Percentiles rank a stretch among this genome's conserved stretches.
These are phyloP conservation scores for Microcebus lehilahytsara DNA, from an alignment of 2,113 vertebrate species.

Conservation along the genomic window DNA sequence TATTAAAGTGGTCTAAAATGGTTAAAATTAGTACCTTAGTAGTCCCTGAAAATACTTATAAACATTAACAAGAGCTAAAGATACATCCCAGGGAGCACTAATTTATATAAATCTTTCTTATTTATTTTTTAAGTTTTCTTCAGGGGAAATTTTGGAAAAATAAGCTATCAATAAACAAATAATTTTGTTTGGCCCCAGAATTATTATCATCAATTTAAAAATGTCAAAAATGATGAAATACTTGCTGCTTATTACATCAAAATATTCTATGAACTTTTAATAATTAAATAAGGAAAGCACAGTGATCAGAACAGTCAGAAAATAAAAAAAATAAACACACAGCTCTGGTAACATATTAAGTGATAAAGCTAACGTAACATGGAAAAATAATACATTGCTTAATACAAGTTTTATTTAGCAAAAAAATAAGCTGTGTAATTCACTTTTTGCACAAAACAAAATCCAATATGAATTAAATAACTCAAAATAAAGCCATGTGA, in stretches of 20 bases:
- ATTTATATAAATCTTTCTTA: not conserved
- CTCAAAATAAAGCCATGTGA: not conserved
- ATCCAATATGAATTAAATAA: not conserved
- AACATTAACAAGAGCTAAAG: not conserved
- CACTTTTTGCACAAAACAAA: not conserved
- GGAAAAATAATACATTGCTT: not conserved
- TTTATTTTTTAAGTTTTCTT: not conserved
- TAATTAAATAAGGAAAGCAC: not conserved
- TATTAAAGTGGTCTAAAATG: not conserved
- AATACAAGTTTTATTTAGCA: not conserved
- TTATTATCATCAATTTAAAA: not conserved
- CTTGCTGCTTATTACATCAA: not conserved
- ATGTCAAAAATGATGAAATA: not conserved
- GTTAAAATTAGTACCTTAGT: not conserved
- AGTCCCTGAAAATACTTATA: not conserved
- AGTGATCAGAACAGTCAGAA: not conserved
- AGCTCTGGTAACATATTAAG: not conserved
- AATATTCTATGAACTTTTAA: not conserved
- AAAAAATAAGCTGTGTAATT: not conserved
- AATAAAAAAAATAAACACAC: not conserved
- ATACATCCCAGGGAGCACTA: not conserved
- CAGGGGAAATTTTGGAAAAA: not conserved
- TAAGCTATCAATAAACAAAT: not conserved
- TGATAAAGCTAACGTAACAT: not conserved
- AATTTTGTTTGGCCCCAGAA: not conserved